These are phyloP conservation scores for Penaeus indicus DNA, from an alignment of 1,140 invertebrate species.

Conservation along the genomic window DNA sequence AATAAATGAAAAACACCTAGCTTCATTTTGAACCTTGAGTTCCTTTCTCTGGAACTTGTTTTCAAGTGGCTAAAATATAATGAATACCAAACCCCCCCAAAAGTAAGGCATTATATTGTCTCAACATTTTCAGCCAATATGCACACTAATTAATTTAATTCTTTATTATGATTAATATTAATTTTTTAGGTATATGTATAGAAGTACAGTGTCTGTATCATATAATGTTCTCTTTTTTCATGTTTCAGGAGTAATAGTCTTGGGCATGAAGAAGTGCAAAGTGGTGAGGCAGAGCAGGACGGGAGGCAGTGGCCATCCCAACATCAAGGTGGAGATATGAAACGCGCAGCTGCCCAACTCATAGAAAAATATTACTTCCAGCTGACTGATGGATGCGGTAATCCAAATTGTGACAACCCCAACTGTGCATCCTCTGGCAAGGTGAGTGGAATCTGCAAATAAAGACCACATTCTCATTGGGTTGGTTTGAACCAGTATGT, in stretches of 20 bases:
- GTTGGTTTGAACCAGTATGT: too few species aligned
- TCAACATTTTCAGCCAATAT: too few species aligned
- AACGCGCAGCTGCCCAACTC: constrained; percentile 87
- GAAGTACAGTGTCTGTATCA: background rate
- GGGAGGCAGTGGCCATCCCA: constrained; percentile 32
- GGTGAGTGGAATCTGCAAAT: constrained; percentile 71
- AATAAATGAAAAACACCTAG: too few species aligned
- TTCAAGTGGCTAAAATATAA: too few species aligned
- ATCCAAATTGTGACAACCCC: constrained; percentile 84
- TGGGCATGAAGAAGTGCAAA: constrained; percentile 49
- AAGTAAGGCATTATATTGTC: too few species aligned
- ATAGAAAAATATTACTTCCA: constrained; percentile 95
- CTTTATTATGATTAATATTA: too few species aligned
- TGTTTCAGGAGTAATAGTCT: constrained; percentile 45
- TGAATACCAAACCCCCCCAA: too few species aligned
- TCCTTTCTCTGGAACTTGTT: too few species aligned
- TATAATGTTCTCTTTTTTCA: background rate
- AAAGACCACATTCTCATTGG: too few species aligned
- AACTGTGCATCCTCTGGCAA: constrained; percentile 90
- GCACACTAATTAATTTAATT: too few species aligned
- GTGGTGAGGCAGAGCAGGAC: background rate
- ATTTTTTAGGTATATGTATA: too few species aligned
- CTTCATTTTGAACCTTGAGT: too few species aligned
- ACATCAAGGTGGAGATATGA: constrained; percentile 75
- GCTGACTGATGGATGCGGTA: constrained; percentile 90